Percentiles rank a stretch among this genome's conserved stretches.
These are phyloP conservation scores for Lucilia sericata DNA, from an alignment of 1,140 invertebrate genomes.

Conservation along the genomic window DNA sequence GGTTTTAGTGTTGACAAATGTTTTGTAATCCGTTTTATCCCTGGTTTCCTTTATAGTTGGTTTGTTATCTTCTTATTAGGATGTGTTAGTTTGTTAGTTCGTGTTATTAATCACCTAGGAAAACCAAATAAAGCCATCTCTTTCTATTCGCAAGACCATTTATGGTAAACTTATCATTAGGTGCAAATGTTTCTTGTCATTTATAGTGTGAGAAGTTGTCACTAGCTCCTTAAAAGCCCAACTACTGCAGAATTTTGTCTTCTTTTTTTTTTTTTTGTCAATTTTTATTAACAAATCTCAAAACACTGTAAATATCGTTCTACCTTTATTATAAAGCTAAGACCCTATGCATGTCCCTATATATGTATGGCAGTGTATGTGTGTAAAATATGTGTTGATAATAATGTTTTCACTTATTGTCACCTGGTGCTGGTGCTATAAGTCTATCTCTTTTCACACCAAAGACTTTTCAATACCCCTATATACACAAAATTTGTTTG, in stretches of 20 bases:
- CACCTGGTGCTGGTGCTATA: slow-evolving; percentile 33
- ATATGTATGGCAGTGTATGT: not conserved
- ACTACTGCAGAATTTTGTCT: no score
- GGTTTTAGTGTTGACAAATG: slow-evolving; percentile 20
- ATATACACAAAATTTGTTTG: not conserved
- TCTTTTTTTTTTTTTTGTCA: no score
- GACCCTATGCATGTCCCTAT: not conserved
- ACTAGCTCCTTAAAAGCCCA: not conserved
- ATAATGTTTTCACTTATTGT: slow-evolving; percentile 43
- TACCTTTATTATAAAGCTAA: not conserved
- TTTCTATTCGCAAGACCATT: not conserved
- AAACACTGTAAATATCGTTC: no score
- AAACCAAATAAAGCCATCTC: slow-evolving; percentile 39
- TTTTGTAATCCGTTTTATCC: slow-evolving; percentile 15
- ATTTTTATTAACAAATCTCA: no score
- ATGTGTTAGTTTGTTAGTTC: not conserved
- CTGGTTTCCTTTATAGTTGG: not conserved
- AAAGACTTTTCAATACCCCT: not conserved
- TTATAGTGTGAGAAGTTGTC: slow-evolving; percentile 34
- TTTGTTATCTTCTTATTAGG: not conserved
- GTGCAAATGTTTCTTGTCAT: slow-evolving; percentile 33
- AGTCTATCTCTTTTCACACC: slow-evolving; percentile 42
- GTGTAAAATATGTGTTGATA: not conserved
- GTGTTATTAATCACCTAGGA: slow-evolving; percentile 8
- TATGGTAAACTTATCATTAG: slow-evolving; percentile 48